phyloP scores from a whole-genome alignment of 2,113 vertebrate species.

The Aythya baeri region DNA sequence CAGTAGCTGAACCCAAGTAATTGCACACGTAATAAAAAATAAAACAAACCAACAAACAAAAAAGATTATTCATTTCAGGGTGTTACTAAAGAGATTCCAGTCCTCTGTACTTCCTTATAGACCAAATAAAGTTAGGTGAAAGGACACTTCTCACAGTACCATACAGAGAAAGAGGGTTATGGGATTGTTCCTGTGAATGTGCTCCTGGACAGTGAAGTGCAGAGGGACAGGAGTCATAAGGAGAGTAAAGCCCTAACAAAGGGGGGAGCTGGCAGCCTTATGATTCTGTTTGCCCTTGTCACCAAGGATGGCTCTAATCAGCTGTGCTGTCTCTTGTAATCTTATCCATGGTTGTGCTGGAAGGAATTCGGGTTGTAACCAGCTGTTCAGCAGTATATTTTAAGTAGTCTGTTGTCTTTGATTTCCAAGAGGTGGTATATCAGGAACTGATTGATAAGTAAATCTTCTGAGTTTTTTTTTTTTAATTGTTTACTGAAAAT shows the following conservation, averaged over 20 bases:
- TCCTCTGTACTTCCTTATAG: neutral
- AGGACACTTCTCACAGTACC: neutral
- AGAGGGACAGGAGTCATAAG: neutral
- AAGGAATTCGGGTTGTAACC: neutral
- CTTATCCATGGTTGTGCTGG: neutral
- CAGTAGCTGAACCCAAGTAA: neutral
- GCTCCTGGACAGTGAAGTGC: neutral
- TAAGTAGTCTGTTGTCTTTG: neutral
- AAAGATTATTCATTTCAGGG: neutral
- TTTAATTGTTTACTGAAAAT: neutral
- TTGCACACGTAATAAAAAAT: neutral
- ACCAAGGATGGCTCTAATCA: neutral
- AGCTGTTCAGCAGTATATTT: neutral
- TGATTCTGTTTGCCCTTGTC: neutral
- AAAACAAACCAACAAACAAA: too few relatives aligned
- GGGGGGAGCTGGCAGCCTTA: neutral
- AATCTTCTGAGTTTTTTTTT: neutral
- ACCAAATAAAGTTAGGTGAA: neutral
- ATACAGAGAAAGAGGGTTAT: neutral
- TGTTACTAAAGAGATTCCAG: neutral
- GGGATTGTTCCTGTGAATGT: neutral
- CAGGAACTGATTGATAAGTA: neutral
- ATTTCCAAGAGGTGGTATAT: neutral
- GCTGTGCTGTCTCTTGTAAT: neutral
- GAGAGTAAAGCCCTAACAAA: neutral